These are phyloP conservation scores for Riptortus pedestris DNA, from an alignment of 1,140 invertebrate genomes.

Conservation along the genomic window DNA sequence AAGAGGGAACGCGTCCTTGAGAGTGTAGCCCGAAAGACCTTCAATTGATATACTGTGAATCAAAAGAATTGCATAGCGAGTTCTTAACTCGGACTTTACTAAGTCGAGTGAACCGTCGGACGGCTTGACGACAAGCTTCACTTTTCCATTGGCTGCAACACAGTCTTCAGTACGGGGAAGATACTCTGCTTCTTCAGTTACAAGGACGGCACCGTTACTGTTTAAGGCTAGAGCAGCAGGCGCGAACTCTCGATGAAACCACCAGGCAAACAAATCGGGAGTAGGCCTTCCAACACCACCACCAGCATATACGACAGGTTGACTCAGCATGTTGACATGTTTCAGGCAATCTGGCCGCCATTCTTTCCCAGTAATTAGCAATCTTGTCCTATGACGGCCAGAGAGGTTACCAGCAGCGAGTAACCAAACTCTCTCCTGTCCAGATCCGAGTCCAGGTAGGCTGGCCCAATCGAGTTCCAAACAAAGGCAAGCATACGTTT, in stretches of 20 bases:
- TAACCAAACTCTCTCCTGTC: constrained; percentile 39
- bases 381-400: constrained; percentile 41
- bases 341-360: constrained; percentile 42
- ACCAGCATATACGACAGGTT: constrained; percentile 45
- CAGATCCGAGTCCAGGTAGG: constrained; percentile 34
- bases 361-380: constrained; percentile 41
- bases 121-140: constrained; percentile 35
- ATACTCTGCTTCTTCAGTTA: constrained; percentile 39
- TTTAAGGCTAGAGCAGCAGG: constrained; percentile 42
- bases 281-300: constrained; percentile 42
- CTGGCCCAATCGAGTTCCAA: constrained; percentile 41
- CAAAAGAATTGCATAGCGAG: constrained; percentile 37
- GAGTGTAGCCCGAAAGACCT: constrained; percentile 37
- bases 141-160: constrained; percentile 37
- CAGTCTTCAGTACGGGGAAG: constrained; percentile 37
- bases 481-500: constrained; percentile 41
- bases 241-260: constrained; percentile 44
- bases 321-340: constrained; percentile 44
- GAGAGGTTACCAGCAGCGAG: constrained; percentile 42
- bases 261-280: constrained; percentile 43
- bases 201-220: constrained; percentile 38
- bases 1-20: constrained; percentile 43
- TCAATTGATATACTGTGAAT: constrained; percentile 32
- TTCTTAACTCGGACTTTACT: constrained; percentile 39
- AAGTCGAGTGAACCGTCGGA: constrained; percentile 35